phyloP scores from a whole-genome alignment of 2,113 vertebrate species.

The Xenopus laevis region DNA sequence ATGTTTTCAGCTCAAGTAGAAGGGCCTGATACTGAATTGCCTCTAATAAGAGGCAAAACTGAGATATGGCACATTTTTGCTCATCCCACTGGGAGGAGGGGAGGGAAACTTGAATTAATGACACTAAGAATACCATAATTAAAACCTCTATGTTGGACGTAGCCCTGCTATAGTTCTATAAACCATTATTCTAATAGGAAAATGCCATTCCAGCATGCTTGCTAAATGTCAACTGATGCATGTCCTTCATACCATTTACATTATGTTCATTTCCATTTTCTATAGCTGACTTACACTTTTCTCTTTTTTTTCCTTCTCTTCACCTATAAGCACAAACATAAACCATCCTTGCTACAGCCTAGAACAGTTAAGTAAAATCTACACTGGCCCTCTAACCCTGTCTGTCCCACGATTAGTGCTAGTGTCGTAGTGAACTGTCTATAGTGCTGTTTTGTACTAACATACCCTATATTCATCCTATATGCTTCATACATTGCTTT shows the following conservation, averaged over 20 bases:
- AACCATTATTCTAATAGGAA: slow-evolving; percentile 46
- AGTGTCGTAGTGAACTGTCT: slow-evolving; percentile 75
- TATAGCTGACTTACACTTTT: slow-evolving; percentile 95
- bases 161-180: too few species aligned
- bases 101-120: too few species aligned
- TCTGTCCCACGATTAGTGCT: slow-evolving; percentile 66
- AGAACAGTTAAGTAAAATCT: slow-evolving; percentile 99
- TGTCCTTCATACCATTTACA: slow-evolving; percentile 85
- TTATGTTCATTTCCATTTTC: slow-evolving; percentile 86
- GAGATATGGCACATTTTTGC: too few species aligned
- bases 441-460: slow-evolving; percentile 61
- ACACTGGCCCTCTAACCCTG: slow-evolving; percentile 67
- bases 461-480: background rate
- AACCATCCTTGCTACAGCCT: slow-evolving; percentile 99
- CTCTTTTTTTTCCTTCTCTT: slow-evolving; percentile 82
- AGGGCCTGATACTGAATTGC: too few species aligned
- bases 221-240: slow-evolving; percentile 64
- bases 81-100: too few species aligned
- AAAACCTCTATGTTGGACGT: too few species aligned
- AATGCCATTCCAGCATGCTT: slow-evolving; percentile 55
- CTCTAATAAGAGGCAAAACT: too few species aligned
- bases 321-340: slow-evolving; percentile 99
- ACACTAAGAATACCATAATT: too few species aligned
- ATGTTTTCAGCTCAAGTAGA: too few species aligned
- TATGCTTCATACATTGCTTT: slow-evolving; percentile 45